Evolutionary conservation across 2,888 invertebrate genomes (phyloP).

Genomic region (Microctonus brassicae): DNA sequence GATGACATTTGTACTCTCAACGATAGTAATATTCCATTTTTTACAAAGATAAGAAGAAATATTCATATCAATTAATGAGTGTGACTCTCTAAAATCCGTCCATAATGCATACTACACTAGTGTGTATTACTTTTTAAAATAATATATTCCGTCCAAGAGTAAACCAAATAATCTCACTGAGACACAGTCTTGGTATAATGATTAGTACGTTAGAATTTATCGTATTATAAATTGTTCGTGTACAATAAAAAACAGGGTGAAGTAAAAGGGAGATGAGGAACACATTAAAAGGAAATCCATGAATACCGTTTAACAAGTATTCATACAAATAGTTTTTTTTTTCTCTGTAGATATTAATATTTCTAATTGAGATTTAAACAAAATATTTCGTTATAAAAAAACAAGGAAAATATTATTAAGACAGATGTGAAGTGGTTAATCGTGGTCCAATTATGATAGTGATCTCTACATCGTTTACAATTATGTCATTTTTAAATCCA

Average conservation of each 20-base stretch:
- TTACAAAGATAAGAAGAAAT: constrained; percentile 28
- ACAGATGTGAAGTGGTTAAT: neutral
- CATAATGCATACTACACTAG: neutral
- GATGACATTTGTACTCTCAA: constrained; percentile 8
- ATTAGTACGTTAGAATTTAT: constrained; percentile 2
- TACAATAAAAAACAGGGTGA: too few relatives aligned
- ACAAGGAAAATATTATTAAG: neutral
- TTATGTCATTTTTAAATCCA: constrained; percentile 5
- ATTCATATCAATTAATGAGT: neutral
- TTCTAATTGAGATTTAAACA: neutral
- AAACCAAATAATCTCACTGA: constrained; percentile 15
- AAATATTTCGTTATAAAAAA: neutral
- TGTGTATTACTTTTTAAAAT: neutral
- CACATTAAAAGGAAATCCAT: neutral
- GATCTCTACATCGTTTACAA: neutral
- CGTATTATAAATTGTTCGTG: neutral
- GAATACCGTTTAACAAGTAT: constrained; percentile 1
- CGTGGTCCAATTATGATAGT: neutral
- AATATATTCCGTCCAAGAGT: constrained; percentile 23
- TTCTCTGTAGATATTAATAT: neutral
- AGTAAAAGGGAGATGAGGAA: neutral
- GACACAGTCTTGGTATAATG: constrained; percentile 22
- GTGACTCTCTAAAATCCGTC: constrained; percentile 15
- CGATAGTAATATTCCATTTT: constrained; percentile 13
- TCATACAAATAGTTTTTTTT: constrained; percentile 5